These are phyloP conservation scores for Phymastichus coffea DNA, from an alignment of 1,140 invertebrate genomes.

Conservation along the genomic window DNA sequence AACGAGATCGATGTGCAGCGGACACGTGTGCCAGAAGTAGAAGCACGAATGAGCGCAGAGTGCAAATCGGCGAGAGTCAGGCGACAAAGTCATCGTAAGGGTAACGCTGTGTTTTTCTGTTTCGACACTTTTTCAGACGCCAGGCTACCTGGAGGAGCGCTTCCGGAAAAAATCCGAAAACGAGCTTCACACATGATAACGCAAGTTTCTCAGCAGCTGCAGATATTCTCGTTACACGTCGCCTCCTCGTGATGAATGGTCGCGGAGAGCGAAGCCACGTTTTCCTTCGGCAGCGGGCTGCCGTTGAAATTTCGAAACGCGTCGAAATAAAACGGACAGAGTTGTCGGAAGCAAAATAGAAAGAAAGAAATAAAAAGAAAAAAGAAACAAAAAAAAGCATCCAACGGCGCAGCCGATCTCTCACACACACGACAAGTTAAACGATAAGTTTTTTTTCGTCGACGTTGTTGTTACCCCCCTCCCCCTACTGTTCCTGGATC, in stretches of 20 bases:
- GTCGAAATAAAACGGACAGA: background rate
- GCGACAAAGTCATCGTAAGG: conserved; percentile 7
- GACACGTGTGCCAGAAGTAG: background rate
- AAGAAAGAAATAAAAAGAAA: background rate
- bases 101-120: conserved; percentile 29
- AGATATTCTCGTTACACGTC: conserved; percentile 7
- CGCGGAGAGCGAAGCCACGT: background rate
- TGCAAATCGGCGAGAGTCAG: background rate
- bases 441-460: no score
- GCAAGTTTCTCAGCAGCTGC: background rate
- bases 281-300: conserved; percentile 15
- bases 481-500: no score
- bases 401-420: no score
- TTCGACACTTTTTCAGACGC: conserved; percentile 52
- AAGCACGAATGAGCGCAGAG: background rate
- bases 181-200: conserved; percentile 51
- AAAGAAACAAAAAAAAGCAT: conserved; percentile 1
- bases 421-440: no score
- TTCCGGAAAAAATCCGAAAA: conserved; percentile 48
- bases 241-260: background rate
- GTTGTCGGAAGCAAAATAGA: background rate
- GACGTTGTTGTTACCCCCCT: conserved; percentile 1
- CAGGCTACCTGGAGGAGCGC: conserved; percentile 53
- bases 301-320: conserved; percentile 3
- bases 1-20: no score